Percentiles rank a stretch among this genome's conserved stretches.
Evolutionary conservation across 2,797 vertebrate genomes (phyloP).

Genomic region (Remorina albescens): DNA sequence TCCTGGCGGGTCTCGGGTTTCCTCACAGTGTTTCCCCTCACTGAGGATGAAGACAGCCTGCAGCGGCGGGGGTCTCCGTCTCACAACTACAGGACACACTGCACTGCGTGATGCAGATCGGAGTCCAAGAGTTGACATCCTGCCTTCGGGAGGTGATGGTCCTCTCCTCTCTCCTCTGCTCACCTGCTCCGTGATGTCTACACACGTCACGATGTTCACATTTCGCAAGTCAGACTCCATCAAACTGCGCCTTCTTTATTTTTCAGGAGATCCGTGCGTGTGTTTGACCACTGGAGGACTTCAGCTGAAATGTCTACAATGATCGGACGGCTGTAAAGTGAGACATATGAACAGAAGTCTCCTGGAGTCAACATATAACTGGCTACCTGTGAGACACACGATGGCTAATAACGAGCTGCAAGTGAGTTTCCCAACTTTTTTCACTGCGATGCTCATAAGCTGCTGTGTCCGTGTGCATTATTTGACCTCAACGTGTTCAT

Average conservation of each 20-base stretch:
- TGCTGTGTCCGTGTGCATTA: background rate
- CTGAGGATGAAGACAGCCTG: constrained; percentile 41
- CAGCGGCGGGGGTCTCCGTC: constrained; percentile 19
- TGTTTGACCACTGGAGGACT: constrained; percentile 10
- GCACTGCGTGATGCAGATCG: constrained; percentile 63
- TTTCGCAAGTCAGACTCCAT: background rate
- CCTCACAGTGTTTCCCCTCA: background rate
- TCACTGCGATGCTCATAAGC: background rate
- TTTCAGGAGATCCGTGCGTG: constrained; percentile 12
- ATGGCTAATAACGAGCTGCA: constrained; percentile 81
- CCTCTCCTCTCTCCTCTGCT: constrained; percentile 33
- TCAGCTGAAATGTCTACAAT: constrained; percentile 30
- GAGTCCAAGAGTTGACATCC: constrained; percentile 66
- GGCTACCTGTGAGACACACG: constrained; percentile 35
- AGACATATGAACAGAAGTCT: constrained; percentile 30
- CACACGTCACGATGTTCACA: constrained; percentile 29
- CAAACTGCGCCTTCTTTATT: background rate
- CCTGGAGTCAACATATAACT: constrained; percentile 34
- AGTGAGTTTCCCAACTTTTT: constrained; percentile 68
- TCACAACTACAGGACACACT: constrained; percentile 32
- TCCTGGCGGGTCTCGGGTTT: constrained; percentile 24
- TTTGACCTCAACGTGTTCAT: too few species aligned
- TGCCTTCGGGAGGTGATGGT: constrained; percentile 61
- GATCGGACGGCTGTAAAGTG: constrained; percentile 43
- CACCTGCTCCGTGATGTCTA: constrained; percentile 25